Base-by-base conservation (phyloP, 2,888 invertebrate species). In the Folsomia manolachei region DNA sequence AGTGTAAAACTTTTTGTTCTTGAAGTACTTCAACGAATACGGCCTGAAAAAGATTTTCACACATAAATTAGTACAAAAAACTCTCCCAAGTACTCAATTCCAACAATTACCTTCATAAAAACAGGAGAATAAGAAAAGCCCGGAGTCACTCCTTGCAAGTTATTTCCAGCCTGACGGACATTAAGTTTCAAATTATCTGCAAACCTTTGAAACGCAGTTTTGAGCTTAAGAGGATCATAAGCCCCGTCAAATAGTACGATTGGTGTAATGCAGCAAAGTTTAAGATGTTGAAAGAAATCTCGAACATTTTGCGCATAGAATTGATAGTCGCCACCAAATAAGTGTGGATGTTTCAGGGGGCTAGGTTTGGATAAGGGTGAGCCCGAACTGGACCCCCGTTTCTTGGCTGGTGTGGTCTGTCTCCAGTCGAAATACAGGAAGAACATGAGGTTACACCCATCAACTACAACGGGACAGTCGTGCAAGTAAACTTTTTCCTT, bases 241-340 rank as follows among this genome's bases (percentile, higher is more conserved):
- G 91, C 91, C 0, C 94, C 94, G 83, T 95, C 95, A 82, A 94
- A 88, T 2, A 95, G 83, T 7, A 95, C 89, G 77, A 91, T 87
- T 0, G 92, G 87, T 0, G 83, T 87, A 9, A 95, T 85, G 68
- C 90, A 88, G 82, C 94, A 94, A 82, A 88, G 88, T 11, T 85
- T 84, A 11, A 94, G 83, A 14, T 88, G 85, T 63, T 88, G 86
- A 79, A 94, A 92, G 82, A 93, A 94, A 65, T 87, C 85, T 53
- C 86, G 84, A 0, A 91, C 86, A 19, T 86, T 85, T 9, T 87
- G 84, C n/a, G 89, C 89, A 83, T 88, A 92, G 76, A 88, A 88
- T 81, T 93, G 92, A 82, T 94, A 94, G 83, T 95, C 94, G 0
- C 94, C 94, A 1, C 94, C 94, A 83, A 93, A 94, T 70, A 81